Conservation (phyloP, 2,888 invertebrate species). For the Platerodrilus igneus region DNA sequence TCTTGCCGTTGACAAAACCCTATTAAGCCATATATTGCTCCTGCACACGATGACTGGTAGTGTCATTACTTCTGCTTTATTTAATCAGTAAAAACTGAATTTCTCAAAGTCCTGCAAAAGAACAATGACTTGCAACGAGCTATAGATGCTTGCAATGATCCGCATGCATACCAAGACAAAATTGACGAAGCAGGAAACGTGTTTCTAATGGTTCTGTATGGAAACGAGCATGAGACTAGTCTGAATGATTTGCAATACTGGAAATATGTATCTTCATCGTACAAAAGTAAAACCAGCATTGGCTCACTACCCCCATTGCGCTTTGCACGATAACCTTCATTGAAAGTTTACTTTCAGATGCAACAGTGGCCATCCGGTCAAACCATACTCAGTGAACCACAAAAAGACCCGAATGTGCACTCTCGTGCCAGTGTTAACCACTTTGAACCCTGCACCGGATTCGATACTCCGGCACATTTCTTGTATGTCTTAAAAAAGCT, state of each 20-base stretch:
- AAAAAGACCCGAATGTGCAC: no score
- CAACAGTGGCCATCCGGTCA: no score
- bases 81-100: no score
- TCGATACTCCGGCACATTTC: no score
- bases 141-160: slow-evolving; percentile 19
- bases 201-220: slow-evolving; percentile 20
- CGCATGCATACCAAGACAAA: slow-evolving; percentile 15
- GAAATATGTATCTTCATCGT: slow-evolving; percentile 19
- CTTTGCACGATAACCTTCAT: slow-evolving; percentile 17
- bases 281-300: slow-evolving; percentile 15
- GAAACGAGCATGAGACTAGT: slow-evolving; percentile 15
- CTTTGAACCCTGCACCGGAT: no score
- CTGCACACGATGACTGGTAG: slow-evolving; percentile 3
- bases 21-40: slow-evolving; percentile 4
- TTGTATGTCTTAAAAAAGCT: no score
- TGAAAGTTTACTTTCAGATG: slow-evolving; percentile 14
- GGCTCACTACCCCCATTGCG: slow-evolving; percentile 17
- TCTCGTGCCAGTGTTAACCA: no score
- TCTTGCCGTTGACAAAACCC: slow-evolving; percentile 3
- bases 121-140: no score
- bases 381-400: no score
- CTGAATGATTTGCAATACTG: slow-evolving; percentile 21
- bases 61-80: slow-evolving; percentile 3
- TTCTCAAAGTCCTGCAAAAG: slow-evolving; percentile 10
- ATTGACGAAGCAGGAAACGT: slow-evolving; percentile 20